Evolutionary conservation across 1,140 invertebrate genomes (phyloP).

Genomic region (Tachypleus tridentatus): DNA sequence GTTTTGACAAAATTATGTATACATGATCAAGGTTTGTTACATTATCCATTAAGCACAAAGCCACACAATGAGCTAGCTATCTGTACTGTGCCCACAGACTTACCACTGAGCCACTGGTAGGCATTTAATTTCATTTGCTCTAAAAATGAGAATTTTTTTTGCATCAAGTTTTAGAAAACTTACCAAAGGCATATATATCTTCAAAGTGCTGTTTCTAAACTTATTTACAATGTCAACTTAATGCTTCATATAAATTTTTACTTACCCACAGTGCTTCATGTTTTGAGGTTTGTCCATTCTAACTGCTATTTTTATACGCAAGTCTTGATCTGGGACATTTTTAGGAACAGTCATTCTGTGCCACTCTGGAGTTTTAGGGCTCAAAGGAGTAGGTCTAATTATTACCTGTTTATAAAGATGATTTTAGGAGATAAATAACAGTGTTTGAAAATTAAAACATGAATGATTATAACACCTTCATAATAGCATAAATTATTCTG

Average conservation of each 20-base stretch:
- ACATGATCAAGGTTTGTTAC: too few relatives aligned
- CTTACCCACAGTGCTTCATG: slow-evolving; percentile 94
- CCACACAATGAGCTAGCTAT: too few relatives aligned
- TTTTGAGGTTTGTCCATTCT: slow-evolving; percentile 98
- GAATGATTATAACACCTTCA: not conserved
- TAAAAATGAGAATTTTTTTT: too few relatives aligned
- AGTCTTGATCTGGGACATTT: slow-evolving; percentile 85
- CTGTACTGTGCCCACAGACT: too few relatives aligned
- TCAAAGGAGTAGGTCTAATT: slow-evolving; percentile 36
- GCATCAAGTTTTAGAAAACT: too few relatives aligned
- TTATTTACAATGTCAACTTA: too few relatives aligned
- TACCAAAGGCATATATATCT: too few relatives aligned
- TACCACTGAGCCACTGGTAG: too few relatives aligned
- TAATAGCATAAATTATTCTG: slow-evolving; percentile 1
- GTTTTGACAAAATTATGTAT: too few relatives aligned
- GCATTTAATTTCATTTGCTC: too few relatives aligned
- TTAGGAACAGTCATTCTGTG: slow-evolving; percentile 93
- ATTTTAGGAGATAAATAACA: not conserved
- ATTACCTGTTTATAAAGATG: slow-evolving; percentile 25
- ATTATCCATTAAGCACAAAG: too few relatives aligned
- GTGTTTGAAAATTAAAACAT: not conserved
- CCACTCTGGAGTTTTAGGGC: slow-evolving; percentile 67
- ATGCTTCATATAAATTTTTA: slow-evolving; percentile 15
- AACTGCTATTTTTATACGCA: slow-evolving; percentile 94
- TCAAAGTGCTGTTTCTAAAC: too few relatives aligned